Evolutionary conservation across 2,888 invertebrate species (phyloP).

Genomic region (Agriopis leucophaearia): DNA sequence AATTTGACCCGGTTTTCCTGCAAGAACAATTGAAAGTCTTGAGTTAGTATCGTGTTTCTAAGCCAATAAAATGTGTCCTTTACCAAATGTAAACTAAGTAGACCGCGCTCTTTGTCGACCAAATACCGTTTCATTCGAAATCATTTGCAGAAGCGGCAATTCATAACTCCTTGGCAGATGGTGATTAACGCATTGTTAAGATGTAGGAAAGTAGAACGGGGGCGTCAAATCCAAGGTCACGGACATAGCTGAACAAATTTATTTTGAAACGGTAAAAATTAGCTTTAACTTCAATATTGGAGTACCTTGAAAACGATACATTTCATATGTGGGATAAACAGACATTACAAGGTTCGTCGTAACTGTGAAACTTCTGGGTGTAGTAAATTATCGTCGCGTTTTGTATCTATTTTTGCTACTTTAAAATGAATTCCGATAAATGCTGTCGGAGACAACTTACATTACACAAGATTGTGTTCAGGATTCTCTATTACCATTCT

Average conservation of each 20-base stretch:
- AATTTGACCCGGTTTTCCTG: constrained; percentile 76
- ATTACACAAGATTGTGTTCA: neutral
- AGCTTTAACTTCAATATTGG: constrained; percentile 59
- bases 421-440: constrained; percentile 19
- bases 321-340: constrained; percentile 52
- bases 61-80: constrained; percentile 37
- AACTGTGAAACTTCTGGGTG: constrained; percentile 29
- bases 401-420: constrained; percentile 15
- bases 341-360: constrained; percentile 43
- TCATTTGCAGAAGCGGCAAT: constrained; percentile 51
- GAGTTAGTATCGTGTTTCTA: constrained; percentile 36
- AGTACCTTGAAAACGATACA: constrained; percentile 62
- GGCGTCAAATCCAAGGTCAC: constrained; percentile 79
- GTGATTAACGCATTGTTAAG: constrained; percentile 79
- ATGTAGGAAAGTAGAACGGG: constrained; percentile 82
- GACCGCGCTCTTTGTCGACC: constrained; percentile 19
- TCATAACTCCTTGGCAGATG: constrained; percentile 62
- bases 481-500: neutral
- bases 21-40: constrained; percentile 53
- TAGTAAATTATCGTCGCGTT: constrained; percentile 12
- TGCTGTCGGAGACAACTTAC: constrained; percentile 15
- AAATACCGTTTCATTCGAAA: constrained; percentile 34
- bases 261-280: constrained; percentile 68
- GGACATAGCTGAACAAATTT: constrained; percentile 74
- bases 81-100: constrained; percentile 26